Percentiles rank a stretch among this genome's conserved stretches.
Conservation (phyloP, 2,888 invertebrate species). For the Pollenia labialis region DNA sequence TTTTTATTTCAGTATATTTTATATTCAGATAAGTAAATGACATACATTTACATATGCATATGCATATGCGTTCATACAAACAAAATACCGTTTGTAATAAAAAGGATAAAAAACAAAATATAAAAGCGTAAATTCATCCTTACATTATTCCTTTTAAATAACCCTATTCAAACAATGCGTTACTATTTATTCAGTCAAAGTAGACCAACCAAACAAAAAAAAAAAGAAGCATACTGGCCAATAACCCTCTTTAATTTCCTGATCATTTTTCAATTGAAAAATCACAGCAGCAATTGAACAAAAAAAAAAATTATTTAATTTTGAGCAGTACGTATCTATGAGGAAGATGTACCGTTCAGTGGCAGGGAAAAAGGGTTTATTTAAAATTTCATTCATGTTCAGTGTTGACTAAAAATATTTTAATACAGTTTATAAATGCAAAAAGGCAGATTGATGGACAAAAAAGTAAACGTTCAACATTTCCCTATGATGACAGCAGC, state of each 20-base stretch:
- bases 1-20: no score
- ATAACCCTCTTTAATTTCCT: conserved; percentile 81
- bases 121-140: no score
- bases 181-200: background rate
- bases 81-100: no score
- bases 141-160: background rate
- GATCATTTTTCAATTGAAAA: conserved; percentile 79
- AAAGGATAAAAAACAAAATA: no score
- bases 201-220: no score
- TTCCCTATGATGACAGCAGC: conserved; percentile 50
- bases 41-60: no score
- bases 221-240: conserved; percentile 10
- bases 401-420: conserved; percentile 2
- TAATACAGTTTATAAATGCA: conserved; percentile 38
- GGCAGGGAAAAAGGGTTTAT: background rate
- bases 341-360: background rate
- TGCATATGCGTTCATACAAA: no score
- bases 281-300: conserved; percentile 47
- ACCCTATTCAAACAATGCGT: background rate
- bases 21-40: no score
- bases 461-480: background rate
- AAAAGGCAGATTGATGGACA: background rate
- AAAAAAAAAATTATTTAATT: background rate
- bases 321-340: background rate
- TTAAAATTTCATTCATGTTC: conserved; percentile 3